Conservation (phyloP, 2,113 vertebrate species). For the Oreochromis aureus region DNA sequence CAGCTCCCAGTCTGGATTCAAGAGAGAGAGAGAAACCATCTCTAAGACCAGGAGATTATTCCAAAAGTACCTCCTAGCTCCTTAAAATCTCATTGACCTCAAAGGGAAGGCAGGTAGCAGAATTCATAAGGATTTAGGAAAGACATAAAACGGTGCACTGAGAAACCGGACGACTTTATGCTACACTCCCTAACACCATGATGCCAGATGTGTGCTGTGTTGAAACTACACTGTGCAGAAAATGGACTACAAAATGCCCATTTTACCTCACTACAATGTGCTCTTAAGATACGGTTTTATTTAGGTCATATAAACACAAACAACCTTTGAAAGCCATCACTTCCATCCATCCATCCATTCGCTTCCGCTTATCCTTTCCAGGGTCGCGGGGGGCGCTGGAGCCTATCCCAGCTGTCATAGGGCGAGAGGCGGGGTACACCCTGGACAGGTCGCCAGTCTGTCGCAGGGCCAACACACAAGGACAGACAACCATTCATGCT, state of each 20-base stretch:
- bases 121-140: accelerated
- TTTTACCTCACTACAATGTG: neutral
- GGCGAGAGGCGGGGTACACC: too few species aligned
- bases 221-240: neutral
- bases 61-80: neutral
- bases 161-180: accelerated
- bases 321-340: neutral
- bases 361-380: too few species aligned
- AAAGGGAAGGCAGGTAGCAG: neutral
- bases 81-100: neutral
- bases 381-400: too few species aligned
- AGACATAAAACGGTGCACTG: neutral
- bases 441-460: too few species aligned
- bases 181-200: neutral
- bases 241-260: accelerated
- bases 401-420: too few species aligned
- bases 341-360: too few species aligned
- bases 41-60: accelerated
- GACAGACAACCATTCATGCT: too few species aligned
- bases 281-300: neutral
- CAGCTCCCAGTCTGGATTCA: neutral
- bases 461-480: too few species aligned
- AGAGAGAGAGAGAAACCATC: neutral
- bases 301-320: neutral
- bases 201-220: accelerated